Evolutionary conservation across 2,113 vertebrate species (phyloP), one percentile per base, ranked within the genome.

Genomic region (Steatornis caripensis): DNA sequence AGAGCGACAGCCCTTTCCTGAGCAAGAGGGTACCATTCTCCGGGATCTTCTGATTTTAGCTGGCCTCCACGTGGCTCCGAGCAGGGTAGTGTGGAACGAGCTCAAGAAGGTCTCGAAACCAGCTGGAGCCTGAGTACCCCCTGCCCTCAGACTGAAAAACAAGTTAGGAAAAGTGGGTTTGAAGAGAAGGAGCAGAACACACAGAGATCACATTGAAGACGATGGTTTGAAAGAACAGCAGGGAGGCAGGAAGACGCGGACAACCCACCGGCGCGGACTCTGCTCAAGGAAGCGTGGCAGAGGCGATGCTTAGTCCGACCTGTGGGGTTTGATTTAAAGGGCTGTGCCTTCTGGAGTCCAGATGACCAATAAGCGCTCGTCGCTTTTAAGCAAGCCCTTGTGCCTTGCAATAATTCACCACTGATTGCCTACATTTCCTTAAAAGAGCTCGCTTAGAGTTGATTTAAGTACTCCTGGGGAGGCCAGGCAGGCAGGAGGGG

Each of bases 401-500:
- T 95, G 92, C 83, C 58, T 92, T 32, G 69, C 86, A 53, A 37
- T 97, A 96, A 95, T 91, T 97, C 94, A 95, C 71, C 15, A 5
- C 94, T 95, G 95, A 95, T 95, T 97, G 93, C 93, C 83, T 93
- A 58, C 86, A 93, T 97, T 95, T 95, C 81, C 94, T 93, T 96
- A 95, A 95, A 93, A 89, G 95, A 95, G 83, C 86, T 97, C 94
- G 84, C 89, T 96, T 95, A 62, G 93, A 23, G 76, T 45, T 96
- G 94, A 95, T 95, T 96, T 97, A 96, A 93, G 90, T 61, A 90
- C 86, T 95, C 58, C 89, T 81, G 93, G 79, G 92, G 90, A 79
- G 85, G 87, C 72, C 76, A 22, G 77, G 39, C 46, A n/a, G 30
- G 78, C 70, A 11, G 78, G 78, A 58, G 43, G 75, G 70, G 2